A percentile compares a stretch with the other conserved stretches of the same genome.
phyloP scores from a whole-genome alignment of 2,113 vertebrate species.

The Rhipidura dahli region DNA sequence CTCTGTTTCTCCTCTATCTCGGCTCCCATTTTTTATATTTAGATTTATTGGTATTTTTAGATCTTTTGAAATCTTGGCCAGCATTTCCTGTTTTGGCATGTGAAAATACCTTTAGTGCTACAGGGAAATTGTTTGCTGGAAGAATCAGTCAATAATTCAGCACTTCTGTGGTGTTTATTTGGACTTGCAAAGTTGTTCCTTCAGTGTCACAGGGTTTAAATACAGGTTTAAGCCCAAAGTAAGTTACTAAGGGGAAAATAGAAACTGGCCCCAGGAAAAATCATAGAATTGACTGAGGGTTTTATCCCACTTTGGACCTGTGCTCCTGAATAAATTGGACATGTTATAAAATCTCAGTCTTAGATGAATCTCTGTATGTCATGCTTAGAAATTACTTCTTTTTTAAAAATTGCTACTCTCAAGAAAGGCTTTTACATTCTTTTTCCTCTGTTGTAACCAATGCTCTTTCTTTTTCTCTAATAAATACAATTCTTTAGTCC shows the following conservation, averaged over 20 bases:
- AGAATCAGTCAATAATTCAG: not conserved
- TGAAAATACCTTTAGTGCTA: not conserved
- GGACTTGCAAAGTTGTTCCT: not conserved
- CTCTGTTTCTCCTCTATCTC: not conserved
- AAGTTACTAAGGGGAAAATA: not conserved
- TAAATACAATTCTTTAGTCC: conserved; percentile 75
- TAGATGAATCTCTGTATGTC: not conserved
- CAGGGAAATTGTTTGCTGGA: conserved; percentile 3
- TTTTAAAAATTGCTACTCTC: fast-evolving
- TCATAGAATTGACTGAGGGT: not conserved
- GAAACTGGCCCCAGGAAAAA: not conserved
- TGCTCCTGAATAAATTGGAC: not conserved
- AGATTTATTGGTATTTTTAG: conserved; percentile 25
- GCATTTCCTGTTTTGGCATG: not conserved
- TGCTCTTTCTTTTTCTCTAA: conserved; percentile 9
- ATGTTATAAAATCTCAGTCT: not conserved
- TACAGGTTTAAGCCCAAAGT: not conserved
- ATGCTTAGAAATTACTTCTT: not conserved
- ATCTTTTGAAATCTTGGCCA: not conserved
- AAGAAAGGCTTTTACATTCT: conserved; percentile 15
- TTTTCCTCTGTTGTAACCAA: conserved; percentile 9
- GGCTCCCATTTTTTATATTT: not conserved
- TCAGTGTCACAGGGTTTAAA: not conserved
- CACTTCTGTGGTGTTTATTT: not conserved
- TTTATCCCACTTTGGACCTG: not conserved